Conservation (phyloP, 2,888 invertebrate genomes). For the Nomada goodeniana region DNA sequence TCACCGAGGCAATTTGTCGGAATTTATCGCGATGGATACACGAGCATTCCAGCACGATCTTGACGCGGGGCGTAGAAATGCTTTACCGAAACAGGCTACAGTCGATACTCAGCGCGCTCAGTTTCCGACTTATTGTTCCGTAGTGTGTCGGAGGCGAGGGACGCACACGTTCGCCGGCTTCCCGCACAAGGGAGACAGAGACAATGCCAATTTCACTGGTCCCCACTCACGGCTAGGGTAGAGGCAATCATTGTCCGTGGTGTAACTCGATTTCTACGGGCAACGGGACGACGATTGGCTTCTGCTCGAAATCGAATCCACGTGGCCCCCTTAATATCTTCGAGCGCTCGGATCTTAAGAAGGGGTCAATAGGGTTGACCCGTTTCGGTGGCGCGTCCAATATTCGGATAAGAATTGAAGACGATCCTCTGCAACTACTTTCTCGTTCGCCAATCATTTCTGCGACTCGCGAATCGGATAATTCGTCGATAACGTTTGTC, state of each 20-base stretch:
- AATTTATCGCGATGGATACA: not conserved
- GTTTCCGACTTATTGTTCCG: conserved; percentile 41
- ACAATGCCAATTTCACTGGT: conserved; percentile 32
- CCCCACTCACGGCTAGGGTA: conserved; percentile 16
- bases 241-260: conserved; percentile 65
- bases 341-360: conserved; percentile 53
- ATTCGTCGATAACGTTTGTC: too few species aligned
- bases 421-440: not conserved
- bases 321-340: conserved; percentile 57
- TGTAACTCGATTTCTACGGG: conserved; percentile 66
- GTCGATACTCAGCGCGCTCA: conserved; percentile 8
- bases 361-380: conserved; percentile 49
- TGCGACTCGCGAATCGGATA: not conserved
- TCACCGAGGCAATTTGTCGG: not conserved
- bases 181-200: not conserved
- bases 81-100: conserved; percentile 17
- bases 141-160: conserved; percentile 5
- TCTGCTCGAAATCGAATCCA: conserved; percentile 62
- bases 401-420: conserved; percentile 27
- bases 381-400: conserved; percentile 26
- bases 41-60: not conserved
- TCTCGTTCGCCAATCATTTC: not conserved
- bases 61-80: not conserved
- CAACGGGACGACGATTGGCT: conserved; percentile 60
- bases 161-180: conserved; percentile 12